These are phyloP conservation scores for Pipistrellus pygmaeus DNA, from an alignment of 2,797 vertebrate species.

Conservation along the genomic window DNA sequence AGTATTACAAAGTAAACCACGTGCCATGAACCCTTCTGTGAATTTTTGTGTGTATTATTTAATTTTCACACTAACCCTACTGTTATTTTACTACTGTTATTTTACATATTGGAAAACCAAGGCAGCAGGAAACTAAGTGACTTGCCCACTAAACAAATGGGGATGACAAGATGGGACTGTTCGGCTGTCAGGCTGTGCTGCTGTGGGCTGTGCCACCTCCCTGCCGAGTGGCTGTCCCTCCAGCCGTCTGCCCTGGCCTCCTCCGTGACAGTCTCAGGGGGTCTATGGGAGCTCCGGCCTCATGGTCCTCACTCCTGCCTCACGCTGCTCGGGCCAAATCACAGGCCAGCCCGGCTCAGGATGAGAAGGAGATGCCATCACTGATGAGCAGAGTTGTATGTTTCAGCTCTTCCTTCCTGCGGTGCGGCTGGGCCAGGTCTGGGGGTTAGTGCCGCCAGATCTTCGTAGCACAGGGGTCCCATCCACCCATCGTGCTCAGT, in stretches of 20 bases:
- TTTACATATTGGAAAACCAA: slow-evolving; percentile 14
- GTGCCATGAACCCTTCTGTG: background rate
- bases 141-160: background rate
- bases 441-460: background rate
- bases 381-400: background rate
- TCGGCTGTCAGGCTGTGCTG: background rate
- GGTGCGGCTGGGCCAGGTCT: background rate
- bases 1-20: background rate
- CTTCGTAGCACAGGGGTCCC: background rate
- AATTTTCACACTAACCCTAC: background rate
- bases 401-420: background rate
- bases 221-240: background rate
- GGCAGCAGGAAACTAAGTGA: background rate
- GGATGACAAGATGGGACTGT: rapidly evolving
- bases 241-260: background rate
- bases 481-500: background rate
- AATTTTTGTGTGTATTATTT: background rate
- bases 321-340: background rate
- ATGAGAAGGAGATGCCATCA: background rate
- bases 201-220: background rate
- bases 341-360: background rate
- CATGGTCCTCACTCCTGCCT: background rate
- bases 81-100: background rate
- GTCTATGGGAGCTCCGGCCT: background rate
- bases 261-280: background rate